These are phyloP conservation scores for Epicampocera succincta DNA, from an alignment of 2,888 invertebrate species.

Conservation along the genomic window DNA sequence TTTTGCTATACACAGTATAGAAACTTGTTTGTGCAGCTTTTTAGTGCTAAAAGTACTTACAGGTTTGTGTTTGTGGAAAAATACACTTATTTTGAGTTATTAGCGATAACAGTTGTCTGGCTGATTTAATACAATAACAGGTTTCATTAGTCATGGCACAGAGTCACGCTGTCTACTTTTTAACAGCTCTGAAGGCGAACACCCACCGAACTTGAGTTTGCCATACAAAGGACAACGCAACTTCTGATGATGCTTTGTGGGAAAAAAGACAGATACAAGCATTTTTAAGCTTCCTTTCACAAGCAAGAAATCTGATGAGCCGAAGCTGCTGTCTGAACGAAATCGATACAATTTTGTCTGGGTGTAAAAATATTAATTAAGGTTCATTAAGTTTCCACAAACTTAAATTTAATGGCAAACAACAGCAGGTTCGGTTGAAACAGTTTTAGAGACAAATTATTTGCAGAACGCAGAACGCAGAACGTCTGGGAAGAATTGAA, in stretches of 20 bases:
- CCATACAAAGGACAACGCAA: neutral
- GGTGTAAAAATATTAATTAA: conserved; percentile 44
- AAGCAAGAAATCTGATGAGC: conserved; percentile 49
- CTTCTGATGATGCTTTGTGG: neutral
- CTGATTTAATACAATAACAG: conserved; percentile 21
- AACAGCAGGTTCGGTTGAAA: neutral
- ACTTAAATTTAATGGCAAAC: conserved; percentile 41
- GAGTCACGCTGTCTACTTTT: conserved; percentile 59
- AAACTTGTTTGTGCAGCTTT: too few relatives aligned
- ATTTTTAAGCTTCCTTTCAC: conserved; percentile 26
- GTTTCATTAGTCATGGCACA: conserved; percentile 52
- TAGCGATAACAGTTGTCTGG: neutral
- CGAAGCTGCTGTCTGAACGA: conserved; percentile 20
- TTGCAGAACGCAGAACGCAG: too few relatives aligned
- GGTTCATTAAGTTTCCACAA: conserved; percentile 51
- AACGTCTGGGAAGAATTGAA: too few relatives aligned
- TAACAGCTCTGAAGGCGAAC: neutral
- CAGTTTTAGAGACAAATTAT: too few relatives aligned
- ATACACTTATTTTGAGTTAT: neutral
- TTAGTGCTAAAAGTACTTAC: too few relatives aligned
- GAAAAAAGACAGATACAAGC: neutral
- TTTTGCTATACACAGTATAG: too few relatives aligned
- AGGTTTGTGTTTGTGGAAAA: neutral
- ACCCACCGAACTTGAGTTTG: conserved; percentile 2
- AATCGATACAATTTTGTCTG: conserved; percentile 67